phyloP scores from a whole-genome alignment of 2,797 vertebrate species.

The Anniella stebbinsi region DNA sequence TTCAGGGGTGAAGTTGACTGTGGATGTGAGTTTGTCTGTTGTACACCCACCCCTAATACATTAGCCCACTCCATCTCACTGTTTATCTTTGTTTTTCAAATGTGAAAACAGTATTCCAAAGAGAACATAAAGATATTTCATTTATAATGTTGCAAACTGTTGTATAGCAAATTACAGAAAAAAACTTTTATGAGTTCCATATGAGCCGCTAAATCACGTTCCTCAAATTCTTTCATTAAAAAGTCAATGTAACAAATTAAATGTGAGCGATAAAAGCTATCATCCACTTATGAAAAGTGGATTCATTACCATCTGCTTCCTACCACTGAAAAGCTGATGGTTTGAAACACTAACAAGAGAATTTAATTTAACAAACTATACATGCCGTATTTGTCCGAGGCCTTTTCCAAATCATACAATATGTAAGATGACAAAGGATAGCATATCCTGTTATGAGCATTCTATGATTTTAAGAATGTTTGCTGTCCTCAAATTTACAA shows the following conservation, averaged over 20 bases:
- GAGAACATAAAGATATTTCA: slow-evolving; percentile 7
- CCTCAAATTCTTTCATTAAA: slow-evolving; percentile 49
- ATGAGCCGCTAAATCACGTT: slow-evolving; percentile 17
- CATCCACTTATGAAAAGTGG: slow-evolving; percentile 28
- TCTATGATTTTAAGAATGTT: background rate
- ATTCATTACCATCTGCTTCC: slow-evolving; percentile 38
- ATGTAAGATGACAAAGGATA: background rate
- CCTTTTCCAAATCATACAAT: background rate
- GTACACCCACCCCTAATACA: background rate
- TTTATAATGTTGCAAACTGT: background rate
- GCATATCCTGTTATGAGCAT: slow-evolving; percentile 1
- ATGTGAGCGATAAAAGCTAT: slow-evolving; percentile 49
- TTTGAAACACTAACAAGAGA: slow-evolving; percentile 1
- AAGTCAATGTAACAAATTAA: slow-evolving; percentile 40
- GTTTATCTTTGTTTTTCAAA: background rate
- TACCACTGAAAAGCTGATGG: background rate
- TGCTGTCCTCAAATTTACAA: slow-evolving; percentile 20
- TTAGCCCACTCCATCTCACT: background rate
- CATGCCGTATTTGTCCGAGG: background rate
- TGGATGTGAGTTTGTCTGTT: background rate
- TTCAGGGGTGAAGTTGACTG: no score
- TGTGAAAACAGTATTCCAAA: background rate
- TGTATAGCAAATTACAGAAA: background rate
- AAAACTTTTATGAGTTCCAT: background rate
- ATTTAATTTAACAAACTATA: background rate